These are phyloP conservation scores for Macaca fascicularis DNA, from an alignment of 2,113 vertebrate species.

Conservation along the genomic window DNA sequence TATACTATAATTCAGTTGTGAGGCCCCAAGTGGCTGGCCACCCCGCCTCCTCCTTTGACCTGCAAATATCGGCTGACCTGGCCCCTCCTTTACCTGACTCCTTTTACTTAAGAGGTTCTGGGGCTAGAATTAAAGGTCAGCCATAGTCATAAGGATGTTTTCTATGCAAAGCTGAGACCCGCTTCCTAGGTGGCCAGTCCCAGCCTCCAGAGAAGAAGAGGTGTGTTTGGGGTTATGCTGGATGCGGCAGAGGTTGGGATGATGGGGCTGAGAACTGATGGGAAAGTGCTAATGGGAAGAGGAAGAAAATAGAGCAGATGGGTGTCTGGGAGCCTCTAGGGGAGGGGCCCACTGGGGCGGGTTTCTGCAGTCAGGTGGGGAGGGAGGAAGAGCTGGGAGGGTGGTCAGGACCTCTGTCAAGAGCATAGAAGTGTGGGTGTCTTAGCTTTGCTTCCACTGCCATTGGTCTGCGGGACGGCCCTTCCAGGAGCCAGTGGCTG, in stretches of 20 bases:
- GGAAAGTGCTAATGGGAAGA: background rate
- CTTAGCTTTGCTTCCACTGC: background rate
- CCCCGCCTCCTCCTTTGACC: background rate
- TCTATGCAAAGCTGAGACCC: background rate
- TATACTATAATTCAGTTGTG: background rate
- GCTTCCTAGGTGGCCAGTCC: background rate
- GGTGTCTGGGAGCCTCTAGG: background rate
- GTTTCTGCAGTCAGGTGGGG: slow-evolving; percentile 48
- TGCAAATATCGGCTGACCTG: background rate
- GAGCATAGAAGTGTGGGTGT: background rate
- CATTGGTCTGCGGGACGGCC: background rate
- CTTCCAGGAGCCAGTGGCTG: background rate
- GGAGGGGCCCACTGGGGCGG: background rate
- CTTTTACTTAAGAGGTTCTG: background rate
- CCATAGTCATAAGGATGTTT: background rate
- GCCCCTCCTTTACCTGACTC: background rate
- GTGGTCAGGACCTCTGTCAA: background rate
- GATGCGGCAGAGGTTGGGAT: background rate
- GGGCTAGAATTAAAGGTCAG: background rate
- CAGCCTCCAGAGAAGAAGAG: background rate
- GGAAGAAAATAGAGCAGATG: background rate
- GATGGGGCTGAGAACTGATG: background rate
- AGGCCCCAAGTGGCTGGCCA: background rate
- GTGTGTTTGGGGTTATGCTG: background rate
- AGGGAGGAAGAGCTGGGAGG: background rate